Base-by-base conservation (phyloP, 1,140 invertebrate species). In the Papilio helenus region DNA sequence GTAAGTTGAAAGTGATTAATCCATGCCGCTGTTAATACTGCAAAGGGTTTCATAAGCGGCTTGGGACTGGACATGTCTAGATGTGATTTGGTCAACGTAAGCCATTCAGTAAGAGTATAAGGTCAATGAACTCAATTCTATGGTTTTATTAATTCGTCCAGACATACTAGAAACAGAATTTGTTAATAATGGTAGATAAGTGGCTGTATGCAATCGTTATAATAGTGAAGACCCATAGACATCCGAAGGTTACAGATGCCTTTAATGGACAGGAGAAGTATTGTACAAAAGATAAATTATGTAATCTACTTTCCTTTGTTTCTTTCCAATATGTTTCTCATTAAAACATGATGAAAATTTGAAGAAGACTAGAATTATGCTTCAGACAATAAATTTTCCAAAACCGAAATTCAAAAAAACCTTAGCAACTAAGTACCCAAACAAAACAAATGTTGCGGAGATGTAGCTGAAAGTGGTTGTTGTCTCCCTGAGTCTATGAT, bases 401-500 rank as follows among this genome's bases (percentile, higher is more conserved):
- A 49, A 49, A 5, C 46, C 46, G 5, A n/a, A 49, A 18, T 18
- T 49, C 0, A 46, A 46, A 46, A 46, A n/a, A 55, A 7, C n/a
- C 23, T 26, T 26, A 61, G 20, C 3, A 61, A 61, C 9, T 61
- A 26, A n/a, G n/a, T 58, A 23, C n/a, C 20, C 58, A 61, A 61
- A 26, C 23, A 23, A 26, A 61, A 61, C 44, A 46, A 49, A 46
- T 73, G 10, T 74, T 34, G 3, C 26, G 12, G 72, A 10, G 72
- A 51, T 49, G 23, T 49, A 51, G 16, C 49, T 76, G 61, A 72
- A 83, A 81, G 58, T 76, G 76, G 23, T 73, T 23, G 76, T 68
- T 51, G 61, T 49, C 49, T 72, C n/a, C 34, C 76, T 55, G 68
- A 82, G 68, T 79, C 65, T 51, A 71, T 77, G 77, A 77, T 73